Conservation (phyloP, 1,140 invertebrate species). For the Drosophila ohnishii region DNA sequence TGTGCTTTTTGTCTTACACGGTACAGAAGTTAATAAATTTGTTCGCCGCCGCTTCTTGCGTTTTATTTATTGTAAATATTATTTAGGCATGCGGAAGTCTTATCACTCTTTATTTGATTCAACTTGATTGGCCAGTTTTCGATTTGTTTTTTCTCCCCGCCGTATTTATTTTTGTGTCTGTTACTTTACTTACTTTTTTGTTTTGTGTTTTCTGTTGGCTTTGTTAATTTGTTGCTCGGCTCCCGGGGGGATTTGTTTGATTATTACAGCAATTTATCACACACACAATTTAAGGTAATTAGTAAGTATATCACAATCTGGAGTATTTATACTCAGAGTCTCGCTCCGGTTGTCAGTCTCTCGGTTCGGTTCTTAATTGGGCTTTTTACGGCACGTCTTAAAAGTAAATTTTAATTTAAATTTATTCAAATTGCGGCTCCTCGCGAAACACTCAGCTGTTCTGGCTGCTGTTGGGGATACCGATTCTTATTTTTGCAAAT, state of each 20-base stretch:
- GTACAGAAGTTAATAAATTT: conserved; percentile 51
- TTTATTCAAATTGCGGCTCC: conserved; percentile 34
- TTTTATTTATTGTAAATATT: conserved; percentile 70
- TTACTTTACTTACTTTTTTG: conserved; percentile 64
- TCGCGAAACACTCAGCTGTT: conserved; percentile 57
- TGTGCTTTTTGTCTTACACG: conserved; percentile 40
- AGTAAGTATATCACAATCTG: conserved; percentile 50
- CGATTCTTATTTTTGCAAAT: conserved; percentile 13
- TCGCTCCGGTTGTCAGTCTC: conserved; percentile 51
- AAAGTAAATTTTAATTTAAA: conserved; percentile 10
- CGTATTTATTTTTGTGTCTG: conserved; percentile 26
- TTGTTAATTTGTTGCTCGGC: conserved; percentile 14
- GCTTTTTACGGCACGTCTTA: conserved; percentile 17
- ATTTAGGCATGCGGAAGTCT: conserved; percentile 78
- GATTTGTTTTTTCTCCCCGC: conserved; percentile 16
- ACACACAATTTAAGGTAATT: conserved; percentile 57
- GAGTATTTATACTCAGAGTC: conserved; percentile 32
- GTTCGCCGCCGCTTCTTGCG: conserved; percentile 28
- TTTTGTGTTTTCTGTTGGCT: conserved; percentile 21
- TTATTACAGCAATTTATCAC: conserved; percentile 63
- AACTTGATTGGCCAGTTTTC: conserved; percentile 67
- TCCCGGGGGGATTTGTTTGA: conserved; percentile 43
- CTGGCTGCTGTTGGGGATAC: conserved; percentile 52
- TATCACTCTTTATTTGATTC: conserved; percentile 60
- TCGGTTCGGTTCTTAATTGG: conserved; percentile 39